Percentiles rank a stretch among this genome's conserved stretches.
Evolutionary conservation across 2,113 vertebrate genomes (phyloP).

Genomic region (Oncorhynchus nerka): DNA sequence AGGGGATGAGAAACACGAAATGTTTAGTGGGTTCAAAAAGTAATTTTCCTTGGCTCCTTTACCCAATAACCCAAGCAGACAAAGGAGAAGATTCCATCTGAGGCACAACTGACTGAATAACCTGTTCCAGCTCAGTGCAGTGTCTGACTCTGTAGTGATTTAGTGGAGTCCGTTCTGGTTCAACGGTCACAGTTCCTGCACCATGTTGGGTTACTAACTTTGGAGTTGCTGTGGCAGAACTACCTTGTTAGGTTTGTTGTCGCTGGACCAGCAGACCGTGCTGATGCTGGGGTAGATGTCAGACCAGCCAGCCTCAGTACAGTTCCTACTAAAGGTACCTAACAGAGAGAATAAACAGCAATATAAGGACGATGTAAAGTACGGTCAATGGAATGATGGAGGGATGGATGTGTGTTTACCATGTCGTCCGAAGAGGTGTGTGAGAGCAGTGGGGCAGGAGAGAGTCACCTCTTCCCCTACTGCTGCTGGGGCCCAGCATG

Average conservation of each 20-base stretch:
- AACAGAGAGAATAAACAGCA: not conserved
- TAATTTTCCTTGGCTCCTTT: no score
- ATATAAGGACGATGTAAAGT: not conserved
- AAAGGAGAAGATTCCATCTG: no score
- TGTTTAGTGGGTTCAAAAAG: no score
- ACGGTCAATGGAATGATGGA: no score
- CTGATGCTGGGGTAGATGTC: conserved; percentile 2
- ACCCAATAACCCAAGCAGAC: no score
- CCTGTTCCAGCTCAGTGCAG: no score
- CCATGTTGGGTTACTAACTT: not conserved
- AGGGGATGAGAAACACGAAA: not conserved
- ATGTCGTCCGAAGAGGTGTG: conserved; percentile 60
- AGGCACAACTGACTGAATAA: no score
- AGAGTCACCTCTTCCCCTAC: conserved; percentile 60
- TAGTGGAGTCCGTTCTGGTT: not conserved
- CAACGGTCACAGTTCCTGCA: not conserved
- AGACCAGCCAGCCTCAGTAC: conserved; percentile 2
- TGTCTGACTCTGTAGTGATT: no score
- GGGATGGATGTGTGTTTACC: conserved; percentile 41
- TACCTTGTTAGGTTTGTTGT: not conserved
- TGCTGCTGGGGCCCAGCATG: conserved; percentile 60
- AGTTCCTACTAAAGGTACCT: conserved; percentile 1
- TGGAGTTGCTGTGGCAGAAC: not conserved
- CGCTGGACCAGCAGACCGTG: not conserved
- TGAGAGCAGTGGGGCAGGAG: conserved; percentile 60